phyloP scores from a whole-genome alignment of 1,140 invertebrate genomes.

The Drosophila baimaii region DNA sequence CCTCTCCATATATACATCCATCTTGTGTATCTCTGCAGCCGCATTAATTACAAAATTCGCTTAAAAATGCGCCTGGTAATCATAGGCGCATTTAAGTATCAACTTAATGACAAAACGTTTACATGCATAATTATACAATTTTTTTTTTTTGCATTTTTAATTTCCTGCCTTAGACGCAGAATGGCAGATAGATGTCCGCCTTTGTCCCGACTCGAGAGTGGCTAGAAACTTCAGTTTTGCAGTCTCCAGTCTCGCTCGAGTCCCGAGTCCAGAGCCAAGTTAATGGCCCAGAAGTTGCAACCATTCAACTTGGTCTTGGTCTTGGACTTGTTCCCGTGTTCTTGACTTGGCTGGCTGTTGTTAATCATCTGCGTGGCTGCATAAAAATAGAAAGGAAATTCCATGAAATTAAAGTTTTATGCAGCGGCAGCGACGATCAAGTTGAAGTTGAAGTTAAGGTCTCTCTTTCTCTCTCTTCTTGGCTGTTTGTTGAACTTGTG shows the following conservation, averaged over 20 bases:
- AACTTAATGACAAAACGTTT: conserved; percentile 74
- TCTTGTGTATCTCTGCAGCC: neutral
- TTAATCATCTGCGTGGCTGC: conserved; percentile 66
- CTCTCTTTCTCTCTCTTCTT: conserved; percentile 13
- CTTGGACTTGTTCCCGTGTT: conserved; percentile 51
- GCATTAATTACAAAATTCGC: conserved; percentile 25
- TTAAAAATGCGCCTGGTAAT: conserved; percentile 58
- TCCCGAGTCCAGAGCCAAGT: conserved; percentile 29
- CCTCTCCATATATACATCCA: too few relatives aligned
- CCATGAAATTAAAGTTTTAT: conserved; percentile 75
- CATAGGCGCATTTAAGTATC: conserved; percentile 59
- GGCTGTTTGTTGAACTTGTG: conserved; percentile 65
- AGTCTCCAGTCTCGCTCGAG: neutral
- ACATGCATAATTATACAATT: conserved; percentile 68
- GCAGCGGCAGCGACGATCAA: conserved; percentile 45
- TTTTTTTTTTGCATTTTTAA: conserved; percentile 61
- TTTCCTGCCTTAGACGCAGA: conserved; percentile 62
- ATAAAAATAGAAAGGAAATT: conserved; percentile 81
- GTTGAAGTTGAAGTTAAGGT: conserved; percentile 48
- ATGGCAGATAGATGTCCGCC: conserved; percentile 19
- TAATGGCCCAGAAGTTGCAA: conserved; percentile 50
- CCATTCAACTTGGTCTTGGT: conserved; percentile 44
- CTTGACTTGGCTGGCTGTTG: conserved; percentile 40
- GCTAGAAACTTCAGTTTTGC: neutral
- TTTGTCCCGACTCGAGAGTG: conserved; percentile 8